Conservation (phyloP, 2,888 invertebrate genomes). For the Nephrocerus scutellatus region DNA sequence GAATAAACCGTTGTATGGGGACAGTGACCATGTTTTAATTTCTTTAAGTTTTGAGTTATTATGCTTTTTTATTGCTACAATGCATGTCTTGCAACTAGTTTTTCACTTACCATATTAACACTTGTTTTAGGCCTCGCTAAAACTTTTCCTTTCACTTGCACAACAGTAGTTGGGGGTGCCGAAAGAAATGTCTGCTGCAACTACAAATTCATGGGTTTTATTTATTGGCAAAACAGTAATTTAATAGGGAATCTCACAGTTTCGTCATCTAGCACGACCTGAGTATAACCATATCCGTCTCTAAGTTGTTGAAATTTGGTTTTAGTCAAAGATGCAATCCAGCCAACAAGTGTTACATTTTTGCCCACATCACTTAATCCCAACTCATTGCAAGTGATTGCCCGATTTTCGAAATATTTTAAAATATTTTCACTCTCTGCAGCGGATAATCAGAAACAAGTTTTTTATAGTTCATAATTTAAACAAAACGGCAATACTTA, state of each 20-base stretch:
- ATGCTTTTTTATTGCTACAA: too few relatives aligned
- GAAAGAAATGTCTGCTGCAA: constrained; percentile 34
- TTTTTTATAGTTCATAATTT: not conserved
- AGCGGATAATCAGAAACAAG: constrained; percentile 3
- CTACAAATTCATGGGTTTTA: constrained; percentile 21
- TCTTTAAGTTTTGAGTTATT: too few relatives aligned
- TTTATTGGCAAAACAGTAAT: not conserved
- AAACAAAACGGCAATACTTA: constrained; percentile 26
- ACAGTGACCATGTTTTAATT: too few relatives aligned
- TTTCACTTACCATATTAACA: constrained; percentile 40
- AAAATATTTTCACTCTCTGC: constrained; percentile 42
- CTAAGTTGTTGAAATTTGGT: constrained; percentile 46
- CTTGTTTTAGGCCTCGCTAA: constrained; percentile 43
- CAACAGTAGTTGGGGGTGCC: constrained; percentile 37
- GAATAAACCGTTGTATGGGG: too few relatives aligned
- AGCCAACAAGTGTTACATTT: constrained; percentile 43
- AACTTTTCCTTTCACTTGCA: constrained; percentile 45
- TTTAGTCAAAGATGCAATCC: constrained; percentile 41
- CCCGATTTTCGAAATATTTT: constrained; percentile 47
- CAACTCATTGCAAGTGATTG: constrained; percentile 46
- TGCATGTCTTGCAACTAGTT: too few relatives aligned
- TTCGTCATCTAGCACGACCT: constrained; percentile 45
- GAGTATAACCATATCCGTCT: constrained; percentile 48
- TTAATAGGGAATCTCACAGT: constrained; percentile 24
- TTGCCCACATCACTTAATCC: constrained; percentile 41